Base-by-base conservation (phyloP, 1,140 invertebrate genomes). In the Habropoda laboriosa region DNA sequence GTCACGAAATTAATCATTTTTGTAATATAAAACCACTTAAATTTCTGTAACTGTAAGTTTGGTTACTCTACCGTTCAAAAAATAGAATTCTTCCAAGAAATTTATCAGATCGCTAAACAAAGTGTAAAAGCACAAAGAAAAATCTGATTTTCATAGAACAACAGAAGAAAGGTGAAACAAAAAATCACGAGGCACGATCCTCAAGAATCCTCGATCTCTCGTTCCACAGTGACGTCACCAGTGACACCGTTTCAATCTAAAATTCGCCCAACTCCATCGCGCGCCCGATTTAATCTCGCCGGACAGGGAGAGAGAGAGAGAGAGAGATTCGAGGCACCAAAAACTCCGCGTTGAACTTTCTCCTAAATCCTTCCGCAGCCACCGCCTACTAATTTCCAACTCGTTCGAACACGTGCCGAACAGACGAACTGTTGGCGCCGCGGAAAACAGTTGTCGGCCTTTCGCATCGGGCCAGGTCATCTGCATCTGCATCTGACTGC, bases 401-500 rank as follows among this genome's bases (percentile, higher is more conserved):
- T 81, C 64, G 70, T 70, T 78, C 58, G 63, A 60, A 45, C 73
- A 78, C 82, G 64, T 73, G 79, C 49, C 63, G 60, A 58, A 55
- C 35, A 57, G 64, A 58, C 81, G 45, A 55, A 61, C 51, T 60
- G 58, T 70, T 57, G 42, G 27, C 55, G 21, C 40, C n/a, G 55
- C 53, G 64, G 66, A 72, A 68, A 86, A 86, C 80, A 81, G 63
- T 80, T 58, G 45, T 63, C 45, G 40, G 12, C 42, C 51, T 42
- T 32, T 74, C 55, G 38, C 66, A 79, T 83, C 61, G 73, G n/a
- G 58, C 45, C 32, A 12, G 64, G 35, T 78, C 61, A 86, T 76
- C 58, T 82, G 81, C 81, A 83, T 87, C 88, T 90, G 89, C 80
- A 85, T 90, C 85, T 89, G 87, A 89, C 89, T 89, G 82, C 79